phyloP scores from a whole-genome alignment of 2,113 vertebrate genomes.

The Tapirus terrestris region DNA sequence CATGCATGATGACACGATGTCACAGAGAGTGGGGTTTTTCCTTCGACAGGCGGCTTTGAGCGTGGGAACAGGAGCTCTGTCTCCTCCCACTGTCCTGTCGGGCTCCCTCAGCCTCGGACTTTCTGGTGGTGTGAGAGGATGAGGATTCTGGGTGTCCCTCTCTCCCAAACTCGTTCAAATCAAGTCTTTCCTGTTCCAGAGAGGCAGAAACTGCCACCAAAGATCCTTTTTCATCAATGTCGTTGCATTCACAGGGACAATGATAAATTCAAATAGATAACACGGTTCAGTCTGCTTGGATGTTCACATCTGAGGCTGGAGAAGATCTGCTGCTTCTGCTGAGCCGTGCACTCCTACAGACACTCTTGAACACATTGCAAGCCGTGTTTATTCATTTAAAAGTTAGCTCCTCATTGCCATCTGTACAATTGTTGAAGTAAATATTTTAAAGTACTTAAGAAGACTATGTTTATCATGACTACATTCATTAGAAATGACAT shows the following conservation, averaged over 20 bases:
- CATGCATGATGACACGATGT: not conserved
- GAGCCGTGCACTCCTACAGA: no score
- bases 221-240: not conserved
- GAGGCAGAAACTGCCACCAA: not conserved
- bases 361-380: not conserved
- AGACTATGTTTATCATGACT: not conserved
- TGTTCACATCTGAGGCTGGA: not conserved
- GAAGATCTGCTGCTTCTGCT: not conserved
- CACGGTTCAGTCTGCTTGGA: not conserved
- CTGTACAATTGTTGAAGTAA: not conserved
- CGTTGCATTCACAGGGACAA: not conserved
- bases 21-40: not conserved
- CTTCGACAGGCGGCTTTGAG: not conserved
- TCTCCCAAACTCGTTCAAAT: not conserved
- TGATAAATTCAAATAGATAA: not conserved
- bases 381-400: not conserved
- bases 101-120: not conserved
- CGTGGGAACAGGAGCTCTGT: not conserved
- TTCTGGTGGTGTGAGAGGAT: not conserved
- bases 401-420: not conserved
- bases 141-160: not conserved
- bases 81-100: not conserved
- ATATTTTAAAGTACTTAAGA: not conserved
- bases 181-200: not conserved
- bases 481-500: not conserved